phyloP scores from a whole-genome alignment of 1,140 invertebrate species.

The Anastatus disparis region DNA sequence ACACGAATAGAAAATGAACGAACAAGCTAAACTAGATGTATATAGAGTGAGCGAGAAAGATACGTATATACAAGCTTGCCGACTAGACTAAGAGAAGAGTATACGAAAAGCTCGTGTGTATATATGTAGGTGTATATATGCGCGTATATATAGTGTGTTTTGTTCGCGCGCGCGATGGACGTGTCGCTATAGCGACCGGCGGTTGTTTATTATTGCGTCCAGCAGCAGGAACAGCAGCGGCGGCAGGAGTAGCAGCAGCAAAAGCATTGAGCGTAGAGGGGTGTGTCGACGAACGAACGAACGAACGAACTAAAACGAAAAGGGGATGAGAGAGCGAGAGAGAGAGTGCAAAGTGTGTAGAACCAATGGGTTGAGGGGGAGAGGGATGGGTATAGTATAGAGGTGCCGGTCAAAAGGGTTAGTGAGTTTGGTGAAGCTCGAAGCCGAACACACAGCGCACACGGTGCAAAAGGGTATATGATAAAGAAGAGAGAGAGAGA shows the following conservation, averaged over 20 bases:
- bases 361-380: conserved; percentile 31
- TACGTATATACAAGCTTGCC: conserved; percentile 2
- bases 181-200: conserved; percentile 64
- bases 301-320: conserved; percentile 40
- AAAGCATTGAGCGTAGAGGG: no score
- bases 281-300: conserved; percentile 26
- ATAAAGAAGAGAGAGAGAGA: no score
- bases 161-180: conserved; percentile 63
- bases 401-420: conserved; percentile 44
- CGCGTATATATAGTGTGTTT: conserved; percentile 51
- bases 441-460: not conserved
- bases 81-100: no score
- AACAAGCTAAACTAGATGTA: conserved; percentile 22
- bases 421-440: conserved; percentile 21
- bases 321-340: conserved; percentile 35
- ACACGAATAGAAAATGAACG: no score
- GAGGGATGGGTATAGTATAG: conserved; percentile 20
- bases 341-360: conserved; percentile 31
- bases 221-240: no score
- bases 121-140: not conserved
- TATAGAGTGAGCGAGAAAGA: conserved; percentile 25
- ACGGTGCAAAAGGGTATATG: no score
- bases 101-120: no score
- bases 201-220: conserved; percentile 67
- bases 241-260: no score